phyloP scores from a whole-genome alignment of 2,888 invertebrate species.

The Atherix ibis region DNA sequence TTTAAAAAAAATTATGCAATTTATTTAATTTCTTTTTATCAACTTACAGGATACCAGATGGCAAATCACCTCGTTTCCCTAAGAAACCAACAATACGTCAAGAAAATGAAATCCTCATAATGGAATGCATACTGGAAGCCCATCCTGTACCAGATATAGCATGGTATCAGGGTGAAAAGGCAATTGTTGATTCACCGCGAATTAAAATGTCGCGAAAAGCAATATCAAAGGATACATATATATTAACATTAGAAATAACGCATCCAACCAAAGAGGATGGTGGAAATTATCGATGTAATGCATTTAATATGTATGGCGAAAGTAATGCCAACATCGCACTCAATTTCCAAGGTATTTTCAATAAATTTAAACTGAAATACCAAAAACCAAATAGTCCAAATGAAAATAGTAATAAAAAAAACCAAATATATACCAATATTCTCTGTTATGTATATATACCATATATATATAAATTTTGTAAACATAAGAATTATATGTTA shows the following conservation, averaged over 20 bases:
- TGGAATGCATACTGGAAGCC: constrained; percentile 93
- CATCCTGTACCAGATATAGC: constrained; percentile 88
- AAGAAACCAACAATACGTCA: constrained; percentile 93
- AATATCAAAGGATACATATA: constrained; percentile 77
- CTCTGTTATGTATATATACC: too few relatives aligned
- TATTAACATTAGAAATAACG: constrained; percentile 82
- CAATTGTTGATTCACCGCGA: constrained; percentile 64
- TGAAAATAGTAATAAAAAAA: too few relatives aligned
- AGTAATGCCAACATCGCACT: constrained; percentile 99
- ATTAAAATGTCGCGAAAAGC: constrained; percentile 84
- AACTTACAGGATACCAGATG: constrained; percentile 79
- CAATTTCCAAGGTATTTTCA: constrained; percentile 81
- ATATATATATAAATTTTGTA: too few relatives aligned
- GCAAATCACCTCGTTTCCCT: constrained; percentile 89
- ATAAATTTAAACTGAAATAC: too few relatives aligned
- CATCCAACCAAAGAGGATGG: constrained; percentile 94
- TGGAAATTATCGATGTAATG: constrained; percentile 98
- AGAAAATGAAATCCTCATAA: constrained; percentile 80
- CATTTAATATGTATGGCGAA: constrained; percentile 95
- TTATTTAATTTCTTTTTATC: too few relatives aligned
- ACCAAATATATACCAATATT: too few relatives aligned
- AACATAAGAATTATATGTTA: too few relatives aligned
- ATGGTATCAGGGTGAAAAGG: constrained; percentile 84
- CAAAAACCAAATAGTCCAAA: too few relatives aligned
- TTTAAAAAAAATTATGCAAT: too few relatives aligned